A percentile compares a stretch with the other conserved stretches of the same genome.
phyloP scores from a whole-genome alignment of 1,140 invertebrate genomes.

The Heterodera schachtii region DNA sequence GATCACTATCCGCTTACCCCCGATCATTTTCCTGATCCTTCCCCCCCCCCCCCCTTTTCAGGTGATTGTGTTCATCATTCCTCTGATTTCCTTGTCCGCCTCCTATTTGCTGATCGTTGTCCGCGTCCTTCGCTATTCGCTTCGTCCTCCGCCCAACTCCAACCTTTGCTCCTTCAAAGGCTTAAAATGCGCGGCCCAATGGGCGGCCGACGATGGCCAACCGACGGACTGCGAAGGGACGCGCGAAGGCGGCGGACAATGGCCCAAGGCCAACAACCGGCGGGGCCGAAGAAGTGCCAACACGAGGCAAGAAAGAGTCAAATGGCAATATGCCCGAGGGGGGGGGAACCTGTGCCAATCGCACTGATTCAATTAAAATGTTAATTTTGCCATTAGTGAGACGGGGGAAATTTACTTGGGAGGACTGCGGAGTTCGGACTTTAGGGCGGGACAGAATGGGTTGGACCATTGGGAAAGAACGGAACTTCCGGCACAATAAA shows the following conservation, averaged over 20 bases:
- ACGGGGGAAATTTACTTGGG: too few species aligned
- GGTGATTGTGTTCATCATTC: constrained; percentile 55
- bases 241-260: neutral
- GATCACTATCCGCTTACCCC: too few species aligned
- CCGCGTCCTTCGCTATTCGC: constrained; percentile 45
- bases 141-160: constrained; percentile 30
- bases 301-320: neutral
- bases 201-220: neutral
- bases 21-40: too few species aligned
- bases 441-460: too few species aligned
- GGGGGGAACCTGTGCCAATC: too few species aligned
- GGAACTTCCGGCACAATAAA: too few species aligned
- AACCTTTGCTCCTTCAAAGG: constrained; percentile 9
- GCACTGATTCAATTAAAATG: too few species aligned
- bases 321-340: too few species aligned
- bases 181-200: constrained; percentile 23
- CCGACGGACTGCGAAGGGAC: neutral
- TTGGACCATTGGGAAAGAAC: too few species aligned
- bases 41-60: neutral
- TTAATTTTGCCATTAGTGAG: too few species aligned
- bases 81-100: constrained; percentile 46
- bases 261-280: too few species aligned
- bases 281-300: neutral
- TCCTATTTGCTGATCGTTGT: constrained; percentile 56
- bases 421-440: too few species aligned